A percentile compares a stretch with the other conserved stretches of the same genome.
phyloP scores from a whole-genome alignment of 2,797 vertebrate species.

The Coccyzus lansbergi region DNA sequence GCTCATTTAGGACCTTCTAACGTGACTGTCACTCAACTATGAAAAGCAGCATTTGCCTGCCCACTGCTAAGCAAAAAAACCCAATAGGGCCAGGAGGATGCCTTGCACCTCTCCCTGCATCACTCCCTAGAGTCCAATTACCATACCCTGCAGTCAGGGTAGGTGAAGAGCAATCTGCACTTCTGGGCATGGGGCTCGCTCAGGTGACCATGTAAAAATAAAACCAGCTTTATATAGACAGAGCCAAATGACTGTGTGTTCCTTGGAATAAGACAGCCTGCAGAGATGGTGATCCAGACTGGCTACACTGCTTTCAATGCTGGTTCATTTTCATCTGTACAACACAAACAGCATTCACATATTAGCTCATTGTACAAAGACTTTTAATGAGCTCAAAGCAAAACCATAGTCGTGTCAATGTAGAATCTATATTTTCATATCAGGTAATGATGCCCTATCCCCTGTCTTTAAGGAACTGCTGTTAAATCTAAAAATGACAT shows the following conservation, averaged over 20 bases:
- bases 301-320: not conserved
- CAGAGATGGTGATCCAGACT: not conserved
- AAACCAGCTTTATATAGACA: not conserved
- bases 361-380: not conserved
- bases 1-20: conserved; percentile 13
- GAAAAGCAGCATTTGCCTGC: conserved; percentile 17
- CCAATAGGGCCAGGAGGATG: conserved; percentile 28
- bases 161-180: not conserved
- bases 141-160: conserved; percentile 20
- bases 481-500: not conserved
- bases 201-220: not conserved
- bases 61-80: conserved; percentile 27
- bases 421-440: not conserved
- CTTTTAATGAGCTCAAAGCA: not conserved
- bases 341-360: not conserved
- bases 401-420: not conserved
- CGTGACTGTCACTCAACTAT: conserved; percentile 24
- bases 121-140: conserved; percentile 47
- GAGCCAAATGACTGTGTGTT: not conserved
- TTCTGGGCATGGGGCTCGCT: not conserved
- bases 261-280: not conserved
- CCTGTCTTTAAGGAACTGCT: not conserved
- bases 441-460: not conserved
- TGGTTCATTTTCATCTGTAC: not conserved
- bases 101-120: not conserved